A percentile compares a stretch with the other conserved stretches of the same genome.
Evolutionary conservation across 2,888 invertebrate genomes (phyloP).

Genomic region (Agrenia bidenticulata): DNA sequence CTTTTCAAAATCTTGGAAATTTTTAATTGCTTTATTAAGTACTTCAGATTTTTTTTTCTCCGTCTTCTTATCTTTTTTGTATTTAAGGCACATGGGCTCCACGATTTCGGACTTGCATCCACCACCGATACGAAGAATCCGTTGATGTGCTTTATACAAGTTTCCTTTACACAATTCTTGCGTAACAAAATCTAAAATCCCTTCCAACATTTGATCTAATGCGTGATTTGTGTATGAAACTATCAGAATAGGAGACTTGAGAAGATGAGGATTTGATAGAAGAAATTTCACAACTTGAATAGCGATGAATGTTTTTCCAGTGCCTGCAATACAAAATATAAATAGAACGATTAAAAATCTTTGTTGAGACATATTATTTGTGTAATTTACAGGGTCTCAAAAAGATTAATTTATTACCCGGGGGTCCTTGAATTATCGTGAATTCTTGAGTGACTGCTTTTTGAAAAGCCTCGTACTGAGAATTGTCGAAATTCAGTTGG

Average conservation of each 20-base stretch:
- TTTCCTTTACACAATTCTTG: slow-evolving; percentile 4
- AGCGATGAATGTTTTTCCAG: slow-evolving; percentile 59
- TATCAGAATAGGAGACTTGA: slow-evolving; percentile 56
- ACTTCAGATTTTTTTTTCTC: neutral
- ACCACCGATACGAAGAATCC: slow-evolving; percentile 28
- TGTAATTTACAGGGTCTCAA: too few relatives aligned
- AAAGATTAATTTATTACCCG: too few relatives aligned
- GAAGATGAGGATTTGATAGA: slow-evolving; percentile 53
- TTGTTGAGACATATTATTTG: neutral
- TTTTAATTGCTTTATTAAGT: neutral
- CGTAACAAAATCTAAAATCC: slow-evolving; percentile 13
- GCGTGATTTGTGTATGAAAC: slow-evolving; percentile 60
- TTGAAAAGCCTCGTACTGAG: slow-evolving; percentile 56
- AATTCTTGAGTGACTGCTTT: slow-evolving; percentile 55
- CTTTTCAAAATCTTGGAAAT: neutral
- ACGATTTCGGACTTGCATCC: slow-evolving; percentile 27
- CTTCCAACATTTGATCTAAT: slow-evolving; percentile 59
- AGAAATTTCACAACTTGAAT: slow-evolving; percentile 57
- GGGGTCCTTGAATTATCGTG: slow-evolving; percentile 59
- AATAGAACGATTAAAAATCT: neutral
- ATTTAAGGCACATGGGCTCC: slow-evolving; percentile 5
- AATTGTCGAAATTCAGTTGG: slow-evolving; percentile 53
- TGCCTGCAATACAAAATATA: neutral
- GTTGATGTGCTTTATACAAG: neutral
- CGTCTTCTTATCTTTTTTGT: neutral